Evolutionary conservation across 2,797 vertebrate species (phyloP), one percentile per base, ranked within the genome.

Genomic region (Gadopsis marmoratus): DNA sequence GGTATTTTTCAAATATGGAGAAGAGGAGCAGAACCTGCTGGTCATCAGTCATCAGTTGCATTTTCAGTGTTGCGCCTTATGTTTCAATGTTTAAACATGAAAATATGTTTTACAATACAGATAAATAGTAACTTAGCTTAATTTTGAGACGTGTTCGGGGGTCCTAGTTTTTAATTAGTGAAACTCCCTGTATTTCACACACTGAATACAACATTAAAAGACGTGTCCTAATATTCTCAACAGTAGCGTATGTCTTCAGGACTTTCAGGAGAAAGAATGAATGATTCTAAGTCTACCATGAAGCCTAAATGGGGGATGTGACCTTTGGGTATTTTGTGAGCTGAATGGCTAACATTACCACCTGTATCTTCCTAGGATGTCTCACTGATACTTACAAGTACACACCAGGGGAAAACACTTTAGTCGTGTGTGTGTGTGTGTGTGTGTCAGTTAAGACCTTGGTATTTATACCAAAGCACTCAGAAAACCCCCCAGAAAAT

Each of bases 351-450:
- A 56, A 65, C 39, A 41, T 39, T 63, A 29, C 31, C 58, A 66
- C 37, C 61, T 54, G 47, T 63, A 31, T 75, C 66, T 51, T 51
- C 33, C 35, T 5, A 23, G 58, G 63, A 67, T 16, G 51, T 39
- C 56, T 79, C 48, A 39, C 47, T 60, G 16, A 71, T 26, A 56
- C 72, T 43, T 55, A 54, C 17, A 61, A 47, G 51, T 56, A 60
- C 43, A 17, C 50, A 43, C 17, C 12, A 53, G n/a, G 16, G 35
- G 1, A 10, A 45, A 23, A n/a, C 51, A 39, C 37, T 31, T 53
- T 16, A 39, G 50, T 12, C 4, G 7, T 56, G 21, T 72, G 16
- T 47, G 51, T 48, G 41, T 19, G 7, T 56, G 21, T 72, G 16
- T 47, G 51, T 48, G 41, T 19, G 19, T 50, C 16, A 74, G 47